Percentiles rank a stretch among this genome's conserved stretches.
Conservation (phyloP, 2,888 invertebrate genomes). For the Drosophila prolongata region DNA sequence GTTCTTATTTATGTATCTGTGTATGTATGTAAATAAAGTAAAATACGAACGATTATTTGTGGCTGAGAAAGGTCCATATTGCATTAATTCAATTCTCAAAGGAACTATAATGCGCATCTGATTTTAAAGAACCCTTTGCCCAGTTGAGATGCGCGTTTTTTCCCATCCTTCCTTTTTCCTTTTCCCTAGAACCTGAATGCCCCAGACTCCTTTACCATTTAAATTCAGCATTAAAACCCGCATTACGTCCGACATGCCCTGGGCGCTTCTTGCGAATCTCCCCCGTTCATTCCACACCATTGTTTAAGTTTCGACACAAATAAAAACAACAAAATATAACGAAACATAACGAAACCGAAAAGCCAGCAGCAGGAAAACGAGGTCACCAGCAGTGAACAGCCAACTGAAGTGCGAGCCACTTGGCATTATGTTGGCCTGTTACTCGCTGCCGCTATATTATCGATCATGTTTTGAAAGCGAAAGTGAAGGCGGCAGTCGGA, state of each 20-base stretch:
- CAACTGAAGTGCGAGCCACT: constrained; percentile 38
- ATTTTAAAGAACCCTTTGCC: background rate
- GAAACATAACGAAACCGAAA: constrained; percentile 27
- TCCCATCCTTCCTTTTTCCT: background rate
- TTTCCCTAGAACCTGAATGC: too few relatives aligned
- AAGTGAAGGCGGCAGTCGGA: constrained; percentile 65
- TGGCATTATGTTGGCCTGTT: constrained; percentile 69
- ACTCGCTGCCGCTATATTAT: constrained; percentile 79
- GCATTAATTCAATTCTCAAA: background rate
- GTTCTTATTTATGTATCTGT: too few relatives aligned
- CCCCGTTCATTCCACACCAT: constrained; percentile 16
- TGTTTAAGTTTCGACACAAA: constrained; percentile 57
- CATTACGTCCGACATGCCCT: constrained; percentile 8
- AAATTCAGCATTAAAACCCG: constrained; percentile 2
- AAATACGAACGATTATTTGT: too few relatives aligned
- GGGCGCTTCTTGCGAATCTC: constrained; percentile 1
- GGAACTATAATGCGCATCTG: background rate
- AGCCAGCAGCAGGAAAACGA: constrained; percentile 48
- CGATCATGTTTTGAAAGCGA: constrained; percentile 82
- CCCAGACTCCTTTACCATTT: background rate
- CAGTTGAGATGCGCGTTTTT: background rate
- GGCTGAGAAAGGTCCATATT: too few relatives aligned
- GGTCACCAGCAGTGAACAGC: constrained; percentile 44
- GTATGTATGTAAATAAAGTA: too few relatives aligned
- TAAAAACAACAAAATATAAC: constrained; percentile 30